Evolutionary conservation across 2,113 vertebrate species (phyloP).

Genomic region (Cebus imitator): DNA sequence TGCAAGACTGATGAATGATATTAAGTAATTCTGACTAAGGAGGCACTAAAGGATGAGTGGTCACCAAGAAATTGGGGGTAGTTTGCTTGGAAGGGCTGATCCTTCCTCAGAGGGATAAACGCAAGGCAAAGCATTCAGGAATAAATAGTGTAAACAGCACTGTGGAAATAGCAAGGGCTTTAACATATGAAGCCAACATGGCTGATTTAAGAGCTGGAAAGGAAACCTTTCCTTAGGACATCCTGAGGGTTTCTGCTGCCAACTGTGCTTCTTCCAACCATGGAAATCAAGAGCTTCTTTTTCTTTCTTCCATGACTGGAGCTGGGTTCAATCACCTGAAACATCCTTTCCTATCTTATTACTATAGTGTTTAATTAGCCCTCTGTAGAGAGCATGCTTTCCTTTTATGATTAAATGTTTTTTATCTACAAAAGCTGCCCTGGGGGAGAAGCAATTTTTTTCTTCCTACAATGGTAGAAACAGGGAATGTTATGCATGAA

Average conservation of each 20-base stretch:
- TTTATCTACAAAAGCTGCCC: not conserved
- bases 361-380: not conserved
- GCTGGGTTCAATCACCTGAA: not conserved
- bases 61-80: not conserved
- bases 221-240: accelerated
- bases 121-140: accelerated
- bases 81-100: not conserved
- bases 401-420: not conserved
- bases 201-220: not conserved
- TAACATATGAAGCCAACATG: accelerated
- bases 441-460: not conserved
- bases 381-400: not conserved
- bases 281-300: accelerated
- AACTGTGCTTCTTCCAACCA: accelerated
- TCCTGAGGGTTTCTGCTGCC: accelerated
- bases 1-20: not conserved
- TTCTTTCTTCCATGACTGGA: no score
- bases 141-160: no score
- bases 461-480: not conserved
- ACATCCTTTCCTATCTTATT: not conserved
- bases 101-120: not conserved
- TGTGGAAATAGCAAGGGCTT: accelerated
- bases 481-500: no score
- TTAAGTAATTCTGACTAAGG: not conserved
- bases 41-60: not conserved